These are phyloP conservation scores for Gallinago undulata DNA, from an alignment of 2,113 vertebrate species.

Conservation along the genomic window DNA sequence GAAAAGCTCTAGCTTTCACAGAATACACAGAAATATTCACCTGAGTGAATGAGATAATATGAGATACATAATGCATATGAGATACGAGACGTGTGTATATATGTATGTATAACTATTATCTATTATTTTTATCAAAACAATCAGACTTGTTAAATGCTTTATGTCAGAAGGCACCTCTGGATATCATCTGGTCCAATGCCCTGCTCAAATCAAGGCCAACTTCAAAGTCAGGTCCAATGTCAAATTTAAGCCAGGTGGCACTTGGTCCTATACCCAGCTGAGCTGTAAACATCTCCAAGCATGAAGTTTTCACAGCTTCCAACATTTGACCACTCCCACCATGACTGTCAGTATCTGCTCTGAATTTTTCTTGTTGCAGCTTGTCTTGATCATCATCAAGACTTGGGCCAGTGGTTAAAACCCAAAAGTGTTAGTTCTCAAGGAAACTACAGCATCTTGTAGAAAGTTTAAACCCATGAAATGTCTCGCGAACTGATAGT, in stretches of 20 bases:
- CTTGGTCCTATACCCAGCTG: neutral
- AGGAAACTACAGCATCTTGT: neutral
- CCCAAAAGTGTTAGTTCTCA: neutral
- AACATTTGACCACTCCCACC: neutral
- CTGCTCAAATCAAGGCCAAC: neutral
- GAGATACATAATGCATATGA: neutral
- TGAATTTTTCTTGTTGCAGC: neutral
- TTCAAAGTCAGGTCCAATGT: neutral
- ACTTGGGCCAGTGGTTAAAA: neutral
- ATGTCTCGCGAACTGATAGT: neutral
- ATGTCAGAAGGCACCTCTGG: neutral
- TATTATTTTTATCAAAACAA: neutral
- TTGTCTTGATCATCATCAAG: neutral
- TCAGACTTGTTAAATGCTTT: neutral
- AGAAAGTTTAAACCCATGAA: neutral
- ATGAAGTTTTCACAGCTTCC: neutral
- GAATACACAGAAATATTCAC: neutral
- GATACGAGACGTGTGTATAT: no score
- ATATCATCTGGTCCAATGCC: neutral
- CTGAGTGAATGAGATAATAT: neutral
- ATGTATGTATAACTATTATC: neutral
- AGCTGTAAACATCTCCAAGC: neutral
- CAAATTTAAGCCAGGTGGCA: neutral
- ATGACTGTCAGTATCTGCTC: neutral
- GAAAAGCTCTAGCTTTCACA: neutral